Percentiles rank a stretch among this genome's conserved stretches.
phyloP scores from a whole-genome alignment of 2,888 invertebrate species.

The Drosophila conformis region DNA sequence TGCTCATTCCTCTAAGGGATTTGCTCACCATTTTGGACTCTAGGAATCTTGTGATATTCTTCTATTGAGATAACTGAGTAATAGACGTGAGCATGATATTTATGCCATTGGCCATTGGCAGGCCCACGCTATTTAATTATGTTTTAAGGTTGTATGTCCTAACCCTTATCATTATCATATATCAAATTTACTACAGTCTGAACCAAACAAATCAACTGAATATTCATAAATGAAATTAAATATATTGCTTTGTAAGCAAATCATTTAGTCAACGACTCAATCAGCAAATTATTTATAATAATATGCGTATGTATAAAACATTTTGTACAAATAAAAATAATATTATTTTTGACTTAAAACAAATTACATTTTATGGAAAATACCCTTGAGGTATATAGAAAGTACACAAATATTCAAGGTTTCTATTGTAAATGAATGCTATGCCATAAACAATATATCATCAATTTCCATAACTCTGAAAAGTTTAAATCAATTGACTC shows the following conservation, averaged over 20 bases:
- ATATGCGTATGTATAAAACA: slow-evolving; percentile 13
- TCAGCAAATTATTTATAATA: neutral
- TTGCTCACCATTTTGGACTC: slow-evolving; percentile 12
- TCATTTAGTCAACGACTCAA: slow-evolving; percentile 41
- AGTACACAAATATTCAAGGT: neutral
- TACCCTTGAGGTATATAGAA: neutral
- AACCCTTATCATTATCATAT: slow-evolving; percentile 11
- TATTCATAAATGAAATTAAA: slow-evolving; percentile 19
- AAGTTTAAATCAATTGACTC: neutral
- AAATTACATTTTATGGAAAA: neutral
- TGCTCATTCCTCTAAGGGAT: slow-evolving; percentile 91
- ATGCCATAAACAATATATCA: neutral
- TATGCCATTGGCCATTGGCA: slow-evolving; percentile 23
- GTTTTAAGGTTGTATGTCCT: slow-evolving; percentile 5
- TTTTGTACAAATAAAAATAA: slow-evolving; percentile 40
- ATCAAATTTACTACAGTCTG: slow-evolving; percentile 65
- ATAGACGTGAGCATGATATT: slow-evolving; percentile 51
- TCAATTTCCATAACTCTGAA: neutral
- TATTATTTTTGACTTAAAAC: neutral
- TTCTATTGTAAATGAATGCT: neutral
- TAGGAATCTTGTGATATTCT: slow-evolving; percentile 68
- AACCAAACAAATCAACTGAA: slow-evolving; percentile 59
- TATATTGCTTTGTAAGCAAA: slow-evolving; percentile 27
- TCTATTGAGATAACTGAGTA: slow-evolving; percentile 63
- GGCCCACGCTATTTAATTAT: slow-evolving; percentile 39